Evolutionary conservation across 1,140 invertebrate species (phyloP).

Genomic region (Thaumetopoea pityocampa): DNA sequence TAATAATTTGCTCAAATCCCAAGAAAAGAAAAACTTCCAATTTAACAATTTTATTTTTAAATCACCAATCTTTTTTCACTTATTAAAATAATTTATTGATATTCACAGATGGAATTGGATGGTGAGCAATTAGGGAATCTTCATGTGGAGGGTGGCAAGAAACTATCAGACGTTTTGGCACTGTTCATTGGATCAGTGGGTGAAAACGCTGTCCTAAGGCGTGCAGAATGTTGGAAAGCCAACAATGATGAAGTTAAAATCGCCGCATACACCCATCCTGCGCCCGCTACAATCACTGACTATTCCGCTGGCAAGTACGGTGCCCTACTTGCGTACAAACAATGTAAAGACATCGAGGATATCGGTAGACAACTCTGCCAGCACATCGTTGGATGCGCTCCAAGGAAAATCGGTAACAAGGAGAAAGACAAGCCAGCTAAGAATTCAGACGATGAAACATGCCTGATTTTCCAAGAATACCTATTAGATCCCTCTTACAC

Average conservation of each 20-base stretch:
- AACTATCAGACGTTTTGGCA: slow-evolving; percentile 87
- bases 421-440: slow-evolving; percentile 78
- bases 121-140: slow-evolving; percentile 81
- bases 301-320: slow-evolving; percentile 88
- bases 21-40: no score
- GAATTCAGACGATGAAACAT: slow-evolving; percentile 83
- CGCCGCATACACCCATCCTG: slow-evolving; percentile 85
- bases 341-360: slow-evolving; percentile 63
- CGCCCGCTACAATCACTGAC: slow-evolving; percentile 55
- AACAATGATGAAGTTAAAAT: slow-evolving; percentile 77
- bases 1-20: no score
- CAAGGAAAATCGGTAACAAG: slow-evolving; percentile 83
- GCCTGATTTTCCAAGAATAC: slow-evolving; percentile 91
- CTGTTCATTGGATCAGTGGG: slow-evolving; percentile 90
- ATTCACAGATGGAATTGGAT: slow-evolving; percentile 80
- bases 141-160: slow-evolving; percentile 79
- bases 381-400: slow-evolving; percentile 95
- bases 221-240: slow-evolving; percentile 85
- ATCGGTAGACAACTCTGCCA: slow-evolving; percentile 88
- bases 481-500: slow-evolving; percentile 85
- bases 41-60: no score
- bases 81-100: slow-evolving; percentile 5
- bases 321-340: slow-evolving; percentile 83
- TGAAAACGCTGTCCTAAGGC: slow-evolving; percentile 89
- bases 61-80: no score